These are phyloP conservation scores for Bubo blakistoni DNA, from an alignment of 2,113 vertebrate genomes.

Conservation along the genomic window DNA sequence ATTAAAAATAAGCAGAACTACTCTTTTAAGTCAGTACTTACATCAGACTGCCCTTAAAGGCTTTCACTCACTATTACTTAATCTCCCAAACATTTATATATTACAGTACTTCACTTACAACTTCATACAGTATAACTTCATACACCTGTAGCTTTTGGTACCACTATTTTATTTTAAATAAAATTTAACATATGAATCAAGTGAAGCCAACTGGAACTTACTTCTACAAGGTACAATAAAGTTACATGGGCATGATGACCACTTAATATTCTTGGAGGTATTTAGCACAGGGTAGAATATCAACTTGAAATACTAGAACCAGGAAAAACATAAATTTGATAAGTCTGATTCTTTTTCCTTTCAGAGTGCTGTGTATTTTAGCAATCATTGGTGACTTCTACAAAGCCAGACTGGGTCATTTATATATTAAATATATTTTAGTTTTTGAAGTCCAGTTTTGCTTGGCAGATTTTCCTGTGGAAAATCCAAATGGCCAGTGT, in stretches of 20 bases:
- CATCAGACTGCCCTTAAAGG: neutral
- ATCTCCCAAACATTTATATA: slow-evolving; percentile 18
- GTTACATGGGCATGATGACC: neutral
- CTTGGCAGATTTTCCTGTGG: neutral
- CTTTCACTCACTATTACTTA: slow-evolving; percentile 8
- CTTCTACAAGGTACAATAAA: neutral
- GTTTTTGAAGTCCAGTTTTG: neutral
- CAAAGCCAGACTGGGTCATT: neutral
- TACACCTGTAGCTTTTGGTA: slow-evolving; percentile 24
- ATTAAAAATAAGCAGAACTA: neutral
- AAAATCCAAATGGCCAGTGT: neutral
- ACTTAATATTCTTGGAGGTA: neutral
- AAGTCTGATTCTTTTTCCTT: neutral
- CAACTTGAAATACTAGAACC: slow-evolving; percentile 15
- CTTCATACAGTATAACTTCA: slow-evolving; percentile 36
- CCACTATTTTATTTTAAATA: slow-evolving; percentile 6
- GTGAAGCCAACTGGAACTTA: slow-evolving; percentile 1
- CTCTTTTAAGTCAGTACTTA: neutral
- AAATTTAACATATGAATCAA: neutral
- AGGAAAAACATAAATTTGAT: slow-evolving; percentile 18
- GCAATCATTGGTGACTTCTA: neutral
- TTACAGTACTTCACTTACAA: neutral
- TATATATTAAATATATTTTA: neutral
- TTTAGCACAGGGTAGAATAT: neutral
- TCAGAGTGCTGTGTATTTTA: slow-evolving; percentile 14